Percentiles rank a stretch among this genome's conserved stretches.
Evolutionary conservation across 64 coral and sea anemone species (phyloP).

Genomic region (Astreopora myriophthalma): DNA sequence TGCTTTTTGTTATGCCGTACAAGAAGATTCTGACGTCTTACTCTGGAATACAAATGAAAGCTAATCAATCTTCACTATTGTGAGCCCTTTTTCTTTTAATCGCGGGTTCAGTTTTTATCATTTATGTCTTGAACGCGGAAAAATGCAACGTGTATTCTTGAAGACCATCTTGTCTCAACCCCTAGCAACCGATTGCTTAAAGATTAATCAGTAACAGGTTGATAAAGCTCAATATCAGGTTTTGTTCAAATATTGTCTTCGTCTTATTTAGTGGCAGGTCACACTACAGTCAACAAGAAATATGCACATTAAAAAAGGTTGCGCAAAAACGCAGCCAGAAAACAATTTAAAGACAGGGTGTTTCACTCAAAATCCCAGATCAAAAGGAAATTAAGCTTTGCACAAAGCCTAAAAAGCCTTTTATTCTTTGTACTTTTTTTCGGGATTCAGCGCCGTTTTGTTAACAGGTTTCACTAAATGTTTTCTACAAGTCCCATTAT

Average conservation of each 20-base stretch:
- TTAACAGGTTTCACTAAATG: neutral
- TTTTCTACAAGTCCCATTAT: neutral
- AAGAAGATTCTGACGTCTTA: too few relatives aligned
- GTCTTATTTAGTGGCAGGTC: neutral
- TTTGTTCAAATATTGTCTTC: neutral
- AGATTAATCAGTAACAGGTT: neutral
- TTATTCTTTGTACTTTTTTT: neutral
- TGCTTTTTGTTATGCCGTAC: too few relatives aligned
- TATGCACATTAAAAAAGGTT: neutral
- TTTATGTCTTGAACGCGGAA: neutral
- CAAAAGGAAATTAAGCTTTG: neutral
- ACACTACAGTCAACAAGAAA: neutral
- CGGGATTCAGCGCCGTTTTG: neutral
- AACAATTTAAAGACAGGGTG: neutral
- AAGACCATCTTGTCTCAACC: neutral
- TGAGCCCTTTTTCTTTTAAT: neutral
- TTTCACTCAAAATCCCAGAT: neutral
- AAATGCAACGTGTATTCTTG: neutral
- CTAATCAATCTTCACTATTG: too few relatives aligned
- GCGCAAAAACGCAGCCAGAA: neutral
- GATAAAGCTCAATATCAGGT: neutral
- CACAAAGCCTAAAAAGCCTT: neutral
- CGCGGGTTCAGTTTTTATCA: neutral
- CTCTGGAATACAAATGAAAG: too few relatives aligned
- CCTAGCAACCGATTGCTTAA: conserved; percentile 15